Conservation (phyloP, 2,888 invertebrate species). For the Sipha maydis region DNA sequence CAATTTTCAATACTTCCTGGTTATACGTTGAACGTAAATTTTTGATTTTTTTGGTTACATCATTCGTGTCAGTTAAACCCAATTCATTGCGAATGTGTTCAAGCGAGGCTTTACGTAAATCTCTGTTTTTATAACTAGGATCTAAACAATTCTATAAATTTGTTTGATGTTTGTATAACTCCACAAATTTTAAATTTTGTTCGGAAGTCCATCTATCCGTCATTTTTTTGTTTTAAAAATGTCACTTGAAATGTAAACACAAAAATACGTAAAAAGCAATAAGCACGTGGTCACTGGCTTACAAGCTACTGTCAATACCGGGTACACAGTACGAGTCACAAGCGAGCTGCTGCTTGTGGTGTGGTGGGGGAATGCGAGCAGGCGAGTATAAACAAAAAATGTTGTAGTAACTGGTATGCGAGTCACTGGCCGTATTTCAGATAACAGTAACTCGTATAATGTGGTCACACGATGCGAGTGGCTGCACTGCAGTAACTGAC, state of each 20-base stretch:
- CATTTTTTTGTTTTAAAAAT: slow-evolving; percentile 26
- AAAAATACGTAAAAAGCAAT: too few relatives aligned
- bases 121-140: slow-evolving; percentile 18
- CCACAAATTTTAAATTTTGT: slow-evolving; percentile 31
- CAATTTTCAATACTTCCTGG: slow-evolving; percentile 18
- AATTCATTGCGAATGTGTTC: slow-evolving; percentile 19
- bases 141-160: slow-evolving; percentile 17
- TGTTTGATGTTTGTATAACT: slow-evolving; percentile 14
- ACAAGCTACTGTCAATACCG: too few relatives aligned
- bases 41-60: slow-evolving; percentile 32
- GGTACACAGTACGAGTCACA: too few relatives aligned
- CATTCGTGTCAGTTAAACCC: slow-evolving; percentile 12
- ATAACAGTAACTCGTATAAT: slow-evolving; percentile 8
- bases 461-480: slow-evolving; percentile 2
- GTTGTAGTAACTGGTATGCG: too few relatives aligned
- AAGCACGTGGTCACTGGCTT: too few relatives aligned
- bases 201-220: slow-evolving; percentile 12
- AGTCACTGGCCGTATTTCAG: not conserved
- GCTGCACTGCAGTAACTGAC: slow-evolving; percentile 33
- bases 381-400: too few relatives aligned
- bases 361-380: too few relatives aligned
- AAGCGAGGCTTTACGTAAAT: not conserved
- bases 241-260: not conserved
- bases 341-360: too few relatives aligned
- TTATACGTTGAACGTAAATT: slow-evolving; percentile 39